Evolutionary conservation across 2,888 invertebrate genomes (phyloP), one percentile per base, ranked within the genome.

Genomic region (Drosophila paracracens): DNA sequence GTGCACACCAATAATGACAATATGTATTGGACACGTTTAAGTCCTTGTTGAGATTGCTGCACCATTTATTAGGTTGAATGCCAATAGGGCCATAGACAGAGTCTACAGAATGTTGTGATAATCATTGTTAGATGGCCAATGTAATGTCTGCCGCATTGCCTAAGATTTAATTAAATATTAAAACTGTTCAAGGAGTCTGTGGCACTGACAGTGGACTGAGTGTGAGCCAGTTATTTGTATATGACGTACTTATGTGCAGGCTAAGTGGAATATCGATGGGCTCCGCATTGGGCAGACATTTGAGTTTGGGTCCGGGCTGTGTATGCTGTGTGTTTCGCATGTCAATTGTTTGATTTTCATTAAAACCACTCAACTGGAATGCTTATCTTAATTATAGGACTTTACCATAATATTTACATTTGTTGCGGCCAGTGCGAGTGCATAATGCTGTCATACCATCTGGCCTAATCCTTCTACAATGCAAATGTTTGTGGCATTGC

Each of bases 321-420:
- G 25, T 43, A n/a, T 38, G 27, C 54, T 48, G 43, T 65, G 43
- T 58, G 56, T 58, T 48, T 46, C 16, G 51, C 57, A 27, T 68
- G 68, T 57, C 56, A 70, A 75, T 68, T 86, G 84, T 87, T 89
- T 89, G 80, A 80, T 82, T 87, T 87, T 76, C 83, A 86, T 88
- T 83, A 87, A 80, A 86, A 77, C 76, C 82, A 83, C 77, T 82
- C 71, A 78, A 70, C 75, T 73, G 64, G 58, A 69, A 63, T 87
- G 87, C 76, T 87, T 82, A 82, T 87, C 89, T 87, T 87, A 89
- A 87, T 89, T 89, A 87, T 83, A 74, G 83, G 87, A 87, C 87
- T 80, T 84, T 83, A 72, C 70, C 70, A 88, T 76, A 83, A 86
- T 83, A 86, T 88, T 88, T 83, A 64, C 80, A 80, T 82, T 75